A percentile compares a stretch with the other conserved stretches of the same genome.
Conservation (phyloP, 2,113 vertebrate species). For the Cettia cetti region DNA sequence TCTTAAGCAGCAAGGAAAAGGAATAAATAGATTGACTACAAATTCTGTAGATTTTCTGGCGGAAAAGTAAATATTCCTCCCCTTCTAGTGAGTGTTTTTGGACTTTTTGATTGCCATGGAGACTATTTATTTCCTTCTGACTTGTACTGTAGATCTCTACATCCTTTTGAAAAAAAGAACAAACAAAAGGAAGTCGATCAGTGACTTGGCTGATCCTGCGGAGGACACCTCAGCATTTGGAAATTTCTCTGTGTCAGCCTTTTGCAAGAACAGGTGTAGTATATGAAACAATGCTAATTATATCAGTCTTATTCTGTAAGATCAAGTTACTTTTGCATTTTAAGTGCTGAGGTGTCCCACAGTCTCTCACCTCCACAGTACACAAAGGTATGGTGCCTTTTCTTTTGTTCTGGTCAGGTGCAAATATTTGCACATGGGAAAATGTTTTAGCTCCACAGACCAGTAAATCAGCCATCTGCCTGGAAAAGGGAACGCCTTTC, state of each 20-base stretch:
- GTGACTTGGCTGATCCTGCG: background rate
- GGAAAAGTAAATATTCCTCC: background rate
- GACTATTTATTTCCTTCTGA: background rate
- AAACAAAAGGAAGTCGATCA: background rate
- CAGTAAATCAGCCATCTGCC: constrained; percentile 73
- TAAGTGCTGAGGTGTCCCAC: constrained; percentile 75
- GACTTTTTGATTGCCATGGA: background rate
- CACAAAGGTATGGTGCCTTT: constrained; percentile 37
- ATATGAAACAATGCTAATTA: background rate
- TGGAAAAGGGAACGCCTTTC: constrained; percentile 66
- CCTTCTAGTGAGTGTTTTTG: background rate
- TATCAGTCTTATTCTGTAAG: background rate
- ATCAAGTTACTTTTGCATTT: background rate
- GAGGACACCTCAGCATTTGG: constrained; percentile 23
- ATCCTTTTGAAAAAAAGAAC: background rate
- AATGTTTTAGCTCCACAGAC: constrained; percentile 51
- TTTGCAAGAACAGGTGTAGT: background rate
- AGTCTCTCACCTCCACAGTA: constrained; percentile 40
- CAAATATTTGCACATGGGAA: constrained; percentile 78
- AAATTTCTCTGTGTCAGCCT: background rate
- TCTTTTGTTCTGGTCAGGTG: constrained; percentile 63
- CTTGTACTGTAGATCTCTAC: background rate
- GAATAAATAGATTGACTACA: background rate
- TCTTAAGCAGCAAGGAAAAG: background rate
- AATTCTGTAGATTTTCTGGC: background rate